These are phyloP conservation scores for Acanthiza pusilla DNA, from an alignment of 2,797 vertebrate species.

Conservation along the genomic window DNA sequence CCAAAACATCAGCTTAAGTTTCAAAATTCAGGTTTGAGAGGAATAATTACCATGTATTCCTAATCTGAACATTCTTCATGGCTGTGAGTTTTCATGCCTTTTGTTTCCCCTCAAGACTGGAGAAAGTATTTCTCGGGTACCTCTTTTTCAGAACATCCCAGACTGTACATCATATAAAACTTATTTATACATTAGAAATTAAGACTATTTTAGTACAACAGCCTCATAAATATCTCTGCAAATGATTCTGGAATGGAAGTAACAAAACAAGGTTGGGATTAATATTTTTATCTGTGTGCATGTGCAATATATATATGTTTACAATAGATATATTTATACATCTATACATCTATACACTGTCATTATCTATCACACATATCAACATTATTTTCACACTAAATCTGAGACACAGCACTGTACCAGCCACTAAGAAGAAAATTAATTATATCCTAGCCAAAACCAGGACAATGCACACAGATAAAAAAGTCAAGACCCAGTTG, in stretches of 20 bases:
- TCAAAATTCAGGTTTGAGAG: neutral
- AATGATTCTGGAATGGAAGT: neutral
- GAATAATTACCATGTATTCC: neutral
- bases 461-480: neutral
- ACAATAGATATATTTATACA: neutral
- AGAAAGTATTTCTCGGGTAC: neutral
- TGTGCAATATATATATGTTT: neutral
- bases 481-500: neutral
- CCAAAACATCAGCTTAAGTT: neutral
- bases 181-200: neutral
- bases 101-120: neutral
- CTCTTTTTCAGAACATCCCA: neutral
- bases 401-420: neutral
- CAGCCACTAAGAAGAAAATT: neutral
- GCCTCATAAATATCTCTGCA: neutral
- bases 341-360: neutral
- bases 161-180: neutral
- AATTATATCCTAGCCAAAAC: neutral
- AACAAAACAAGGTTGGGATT: neutral
- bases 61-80: neutral
- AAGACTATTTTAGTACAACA: neutral
- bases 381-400: neutral
- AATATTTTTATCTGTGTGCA: neutral
- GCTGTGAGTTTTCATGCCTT: neutral
- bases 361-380: neutral